Evolutionary conservation across 2,113 vertebrate genomes (phyloP), one percentile per base, ranked within the genome.

Genomic region (Loxodonta africana): DNA sequence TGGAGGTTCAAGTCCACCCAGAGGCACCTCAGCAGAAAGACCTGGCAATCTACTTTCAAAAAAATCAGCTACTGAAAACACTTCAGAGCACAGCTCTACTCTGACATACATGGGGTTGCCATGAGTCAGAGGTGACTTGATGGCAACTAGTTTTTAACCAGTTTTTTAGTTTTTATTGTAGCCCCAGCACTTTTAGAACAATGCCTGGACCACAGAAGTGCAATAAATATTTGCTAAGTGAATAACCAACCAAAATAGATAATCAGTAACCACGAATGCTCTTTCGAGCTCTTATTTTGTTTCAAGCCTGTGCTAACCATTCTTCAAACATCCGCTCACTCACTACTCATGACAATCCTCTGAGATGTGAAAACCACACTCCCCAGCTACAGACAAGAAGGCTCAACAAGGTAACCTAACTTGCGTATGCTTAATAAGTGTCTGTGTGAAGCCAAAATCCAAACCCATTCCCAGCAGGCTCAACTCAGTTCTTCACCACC

Each of bases 201-300:
- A 91, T 30, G n/a, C 62, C 88, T 73, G 28, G 69, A 37, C 57
- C 44, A 83, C 0, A 10, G 81, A 60, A 95, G n/a, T 91, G 78
- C 26, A 77, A 84, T 7, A 65, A 74, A 48, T 46, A 82, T 76
- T 48, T 57, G 8, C 21, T 78, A 89, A 60, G 12, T 51, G 51
- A 86, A 85, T 53, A 78, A 57, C 76, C 25, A 78, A 91, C 12
- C 46, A 93, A 93, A 88, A 88, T 67, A 51, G 81, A 81, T 26
- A 82, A 84, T 51, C 51, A 84, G 85, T 46, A 83, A 83, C 44
- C 60, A 84, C 44, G 65, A 78, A 85, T 37, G 8, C 17, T 60
- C 48, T 53, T 94, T n/a, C 44, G 77, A 23, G 5, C 48, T 86
- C 10, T 2, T 81, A 57, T 57, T 95, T 73, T 84, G n/a, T 83